Evolutionary conservation across 2,888 invertebrate genomes (phyloP), one percentile per base, ranked within the genome.

Genomic region (Rhagophthalmus giganteus): DNA sequence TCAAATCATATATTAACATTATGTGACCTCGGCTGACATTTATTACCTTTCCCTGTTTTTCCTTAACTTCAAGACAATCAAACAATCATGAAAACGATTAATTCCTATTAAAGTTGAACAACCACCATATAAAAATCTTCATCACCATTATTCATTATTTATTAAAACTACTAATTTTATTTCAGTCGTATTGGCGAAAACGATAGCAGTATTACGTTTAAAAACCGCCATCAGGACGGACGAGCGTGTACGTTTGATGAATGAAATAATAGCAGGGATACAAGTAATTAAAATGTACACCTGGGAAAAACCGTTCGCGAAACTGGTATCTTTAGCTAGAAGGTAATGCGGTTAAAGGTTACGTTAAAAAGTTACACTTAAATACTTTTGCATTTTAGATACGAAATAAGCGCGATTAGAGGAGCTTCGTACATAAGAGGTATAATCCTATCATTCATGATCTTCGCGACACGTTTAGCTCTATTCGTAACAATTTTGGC

Each of bases 201-300:
- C 81, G 48, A 87, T 88, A 2, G 90, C 91, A 0, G 81, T 82
- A 16, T 74, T 87, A 16, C 83, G 91, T 26, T 70, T 91, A 59
- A 83, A 86, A 68, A 90, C 90, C 0, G 90, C 94, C 0, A 73
- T 84, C 25, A 79, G 87, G 40, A 93, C 94, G 0, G 95, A 96
- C 74, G 82, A 90, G 61, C 76, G 96, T 2, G 87, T 96, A 1
- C 79, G 90, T 15, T 73, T 94, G 1, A 94, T 95, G 92, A 92
- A 90, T 68, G 95, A 93, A 76, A 87, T 92, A 30, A 84, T 95
- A 24, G 83, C 85, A 63, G 94, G 93, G 1, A 90, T 93, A 69
- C 85, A 92, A 75, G 92, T 95, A 0, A 90, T 96, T 59, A 96
- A 96, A 77, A 95, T 96, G 94, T 96, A 94, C 67, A 90, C 94